Conservation (phyloP, 1,140 invertebrate genomes). For the Sinella curviseta region DNA sequence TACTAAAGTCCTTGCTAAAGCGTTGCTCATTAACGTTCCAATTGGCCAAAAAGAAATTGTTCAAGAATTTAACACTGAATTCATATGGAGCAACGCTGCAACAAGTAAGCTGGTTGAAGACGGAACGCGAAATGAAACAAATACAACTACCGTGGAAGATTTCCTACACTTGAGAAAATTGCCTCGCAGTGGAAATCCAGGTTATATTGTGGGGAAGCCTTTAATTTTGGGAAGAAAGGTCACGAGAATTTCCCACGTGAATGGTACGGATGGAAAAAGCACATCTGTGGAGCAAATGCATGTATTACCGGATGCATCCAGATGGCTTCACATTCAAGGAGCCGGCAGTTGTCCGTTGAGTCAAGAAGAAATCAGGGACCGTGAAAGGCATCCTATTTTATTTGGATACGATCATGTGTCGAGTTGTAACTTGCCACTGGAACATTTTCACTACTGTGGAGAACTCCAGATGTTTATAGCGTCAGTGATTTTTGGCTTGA, state of each 20-base stretch:
- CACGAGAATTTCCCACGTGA: background rate
- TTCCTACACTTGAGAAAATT: background rate
- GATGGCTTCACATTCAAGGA: constrained; percentile 38
- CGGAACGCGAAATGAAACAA: background rate
- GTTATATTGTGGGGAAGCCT: constrained; percentile 65
- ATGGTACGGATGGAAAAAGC: constrained; percentile 22
- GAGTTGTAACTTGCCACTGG: constrained; percentile 29
- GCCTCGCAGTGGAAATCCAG: constrained; percentile 68
- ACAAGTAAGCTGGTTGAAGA: background rate
- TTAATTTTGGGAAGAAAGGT: constrained; percentile 56
- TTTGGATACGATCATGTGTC: constrained; percentile 37
- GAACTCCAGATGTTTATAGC: constrained; percentile 36
- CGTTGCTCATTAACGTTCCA: constrained; percentile 56
- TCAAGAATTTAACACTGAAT: constrained; percentile 59
- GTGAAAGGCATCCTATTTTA: constrained; percentile 19
- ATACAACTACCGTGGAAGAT: background rate
- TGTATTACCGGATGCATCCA: background rate
- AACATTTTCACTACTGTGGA: constrained; percentile 29
- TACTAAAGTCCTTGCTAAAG: constrained; percentile 55
- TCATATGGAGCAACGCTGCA: constrained; percentile 55
- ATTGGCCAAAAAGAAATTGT: constrained; percentile 52
- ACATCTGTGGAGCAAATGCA: constrained; percentile 8
- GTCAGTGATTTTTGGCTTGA: constrained; percentile 36
- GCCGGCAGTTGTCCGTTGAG: constrained; percentile 29
- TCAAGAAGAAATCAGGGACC: background rate